Evolutionary conservation across 2,888 invertebrate genomes (phyloP).

Genomic region (Meandrusa payeni): DNA sequence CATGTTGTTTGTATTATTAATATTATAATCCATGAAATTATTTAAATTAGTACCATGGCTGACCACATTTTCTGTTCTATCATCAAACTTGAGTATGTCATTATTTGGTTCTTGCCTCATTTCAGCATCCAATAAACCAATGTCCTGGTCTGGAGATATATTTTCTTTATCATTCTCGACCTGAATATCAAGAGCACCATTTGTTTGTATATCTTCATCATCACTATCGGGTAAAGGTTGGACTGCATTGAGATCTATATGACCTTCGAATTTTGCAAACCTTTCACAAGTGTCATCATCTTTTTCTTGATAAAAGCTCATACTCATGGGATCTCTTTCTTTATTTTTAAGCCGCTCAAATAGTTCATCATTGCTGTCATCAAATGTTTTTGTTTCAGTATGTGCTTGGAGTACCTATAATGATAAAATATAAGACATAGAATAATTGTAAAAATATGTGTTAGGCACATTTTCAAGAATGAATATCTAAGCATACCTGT

Average conservation of each 20-base stretch:
- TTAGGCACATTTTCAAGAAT: too few relatives aligned
- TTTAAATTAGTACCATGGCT: constrained; percentile 46
- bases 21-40: constrained; percentile 54
- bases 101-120: constrained; percentile 59
- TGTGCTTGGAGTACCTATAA: constrained; percentile 68
- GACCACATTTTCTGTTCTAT: constrained; percentile 42
- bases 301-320: constrained; percentile 84
- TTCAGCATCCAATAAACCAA: constrained; percentile 43
- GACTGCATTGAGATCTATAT: constrained; percentile 82
- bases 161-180: constrained; percentile 60
- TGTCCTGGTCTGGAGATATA: constrained; percentile 48
- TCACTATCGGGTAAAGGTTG: constrained; percentile 79
- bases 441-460: background rate
- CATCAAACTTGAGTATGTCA: constrained; percentile 60
- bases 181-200: constrained; percentile 45
- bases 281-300: constrained; percentile 76
- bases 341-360: constrained; percentile 77
- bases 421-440: background rate
- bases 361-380: constrained; percentile 70
- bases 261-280: constrained; percentile 53
- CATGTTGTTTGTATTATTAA: constrained; percentile 46
- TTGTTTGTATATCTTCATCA: constrained; percentile 62
- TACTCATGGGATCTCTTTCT: constrained; percentile 83
- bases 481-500: constrained; percentile 48
- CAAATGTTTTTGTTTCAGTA: constrained; percentile 70